Conservation (phyloP, 2,113 vertebrate species). For the Grammomys surdaster region DNA sequence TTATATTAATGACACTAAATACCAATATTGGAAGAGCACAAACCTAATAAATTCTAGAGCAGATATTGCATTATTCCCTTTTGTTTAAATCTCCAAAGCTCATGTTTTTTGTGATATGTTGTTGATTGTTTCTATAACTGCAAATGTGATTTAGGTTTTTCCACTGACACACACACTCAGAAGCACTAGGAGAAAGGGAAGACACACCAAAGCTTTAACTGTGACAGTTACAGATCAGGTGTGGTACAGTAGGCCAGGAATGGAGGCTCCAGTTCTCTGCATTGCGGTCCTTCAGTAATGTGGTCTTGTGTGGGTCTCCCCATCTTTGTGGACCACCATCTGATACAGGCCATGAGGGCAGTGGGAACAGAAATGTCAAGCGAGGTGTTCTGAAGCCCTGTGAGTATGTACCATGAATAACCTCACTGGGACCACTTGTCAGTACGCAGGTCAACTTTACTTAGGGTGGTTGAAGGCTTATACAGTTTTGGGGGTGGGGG, state of each 20-base stretch:
- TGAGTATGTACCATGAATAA: no score
- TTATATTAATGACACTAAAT: background rate
- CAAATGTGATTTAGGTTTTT: background rate
- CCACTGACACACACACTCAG: constrained; percentile 47
- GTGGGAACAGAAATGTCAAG: no score
- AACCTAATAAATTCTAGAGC: background rate
- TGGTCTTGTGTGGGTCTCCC: background rate
- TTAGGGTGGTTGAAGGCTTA: no score
- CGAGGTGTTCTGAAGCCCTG: no score
- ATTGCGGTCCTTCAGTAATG: background rate
- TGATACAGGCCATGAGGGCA: no score
- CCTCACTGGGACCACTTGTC: no score
- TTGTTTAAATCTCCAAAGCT: constrained; percentile 32
- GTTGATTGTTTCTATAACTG: background rate
- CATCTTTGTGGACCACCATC: no score
- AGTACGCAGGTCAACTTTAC: no score
- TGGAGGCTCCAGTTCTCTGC: background rate
- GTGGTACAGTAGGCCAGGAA: background rate
- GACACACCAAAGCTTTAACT: background rate
- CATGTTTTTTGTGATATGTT: background rate
- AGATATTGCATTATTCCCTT: constrained; percentile 25
- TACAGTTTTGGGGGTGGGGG: no score
- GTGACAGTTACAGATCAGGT: background rate
- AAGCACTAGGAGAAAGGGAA: background rate
- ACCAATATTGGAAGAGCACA: background rate